Conservation (phyloP, 1,140 invertebrate species). For the Vanessa tameamea region DNA sequence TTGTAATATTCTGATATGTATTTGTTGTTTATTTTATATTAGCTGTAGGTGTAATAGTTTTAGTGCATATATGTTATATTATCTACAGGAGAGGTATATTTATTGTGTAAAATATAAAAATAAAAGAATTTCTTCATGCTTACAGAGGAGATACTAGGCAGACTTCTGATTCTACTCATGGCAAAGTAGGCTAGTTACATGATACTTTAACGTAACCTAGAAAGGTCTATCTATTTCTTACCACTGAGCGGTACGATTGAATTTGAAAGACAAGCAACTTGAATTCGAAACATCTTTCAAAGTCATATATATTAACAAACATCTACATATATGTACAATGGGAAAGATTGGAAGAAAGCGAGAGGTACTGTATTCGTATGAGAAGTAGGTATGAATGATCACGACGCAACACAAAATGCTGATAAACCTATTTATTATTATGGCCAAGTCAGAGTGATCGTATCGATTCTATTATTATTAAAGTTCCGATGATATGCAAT, state of each 20-base stretch:
- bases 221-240: neutral
- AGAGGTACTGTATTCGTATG: neutral
- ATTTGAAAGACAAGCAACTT: neutral
- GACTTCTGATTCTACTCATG: neutral
- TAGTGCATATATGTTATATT: neutral
- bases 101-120: neutral
- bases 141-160: neutral
- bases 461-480: neutral
- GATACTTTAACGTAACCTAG: neutral
- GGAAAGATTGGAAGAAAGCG: neutral
- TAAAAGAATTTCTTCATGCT: neutral
- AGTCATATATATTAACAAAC: neutral
- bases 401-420: slow-evolving; percentile 5
- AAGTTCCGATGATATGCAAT: slow-evolving; percentile 13
- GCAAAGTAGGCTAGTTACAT: neutral
- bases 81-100: neutral
- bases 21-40: neutral
- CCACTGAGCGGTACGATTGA: neutral
- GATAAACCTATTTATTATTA: neutral
- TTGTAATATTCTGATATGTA: neutral
- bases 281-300: slow-evolving; percentile 1
- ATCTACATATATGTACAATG: neutral
- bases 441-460: neutral
- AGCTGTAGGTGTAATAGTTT: neutral
- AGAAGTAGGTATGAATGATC: neutral